Percentiles rank a stretch among this genome's conserved stretches.
Conservation (phyloP, 2,113 vertebrate species). For the Delphinus delphis region DNA sequence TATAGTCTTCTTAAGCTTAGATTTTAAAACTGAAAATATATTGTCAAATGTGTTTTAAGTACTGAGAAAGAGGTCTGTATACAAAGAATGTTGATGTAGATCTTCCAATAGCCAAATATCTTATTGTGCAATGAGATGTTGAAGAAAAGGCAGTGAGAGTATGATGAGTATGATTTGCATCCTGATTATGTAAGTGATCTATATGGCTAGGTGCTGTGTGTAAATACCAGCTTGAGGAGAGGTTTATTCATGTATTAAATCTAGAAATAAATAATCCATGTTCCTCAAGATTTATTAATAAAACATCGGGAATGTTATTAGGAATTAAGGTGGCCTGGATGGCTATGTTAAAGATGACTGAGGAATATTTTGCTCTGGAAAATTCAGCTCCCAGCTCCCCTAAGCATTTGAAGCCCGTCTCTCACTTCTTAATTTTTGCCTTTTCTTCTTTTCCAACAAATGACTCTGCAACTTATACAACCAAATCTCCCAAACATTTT, state of each 20-base stretch:
- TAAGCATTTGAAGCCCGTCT: not conserved
- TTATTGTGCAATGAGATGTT: not conserved
- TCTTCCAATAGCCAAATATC: not conserved
- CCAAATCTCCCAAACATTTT: not conserved
- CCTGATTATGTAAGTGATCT: not conserved
- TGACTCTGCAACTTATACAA: not conserved
- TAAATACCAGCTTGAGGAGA: not conserved
- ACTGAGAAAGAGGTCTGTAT: not conserved
- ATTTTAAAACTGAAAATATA: not conserved
- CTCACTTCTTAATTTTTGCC: not conserved
- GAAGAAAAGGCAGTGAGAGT: not conserved
- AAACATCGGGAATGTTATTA: not conserved
- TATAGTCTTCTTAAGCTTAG: not conserved
- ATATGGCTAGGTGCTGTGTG: not conserved
- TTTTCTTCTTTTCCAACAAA: not conserved
- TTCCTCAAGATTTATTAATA: constrained; percentile 1
- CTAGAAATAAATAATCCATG: not conserved
- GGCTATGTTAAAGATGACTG: not conserved
- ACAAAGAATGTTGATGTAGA: not conserved
- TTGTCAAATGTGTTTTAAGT: not conserved
- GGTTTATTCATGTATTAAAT: not conserved
- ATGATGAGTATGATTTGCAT: not conserved
- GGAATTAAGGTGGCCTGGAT: not conserved
- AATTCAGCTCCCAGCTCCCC: not conserved
- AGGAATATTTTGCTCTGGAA: constrained; percentile 18